Base-by-base conservation (phyloP, 2,113 vertebrate species). In the Geothlypis trichas region DNA sequence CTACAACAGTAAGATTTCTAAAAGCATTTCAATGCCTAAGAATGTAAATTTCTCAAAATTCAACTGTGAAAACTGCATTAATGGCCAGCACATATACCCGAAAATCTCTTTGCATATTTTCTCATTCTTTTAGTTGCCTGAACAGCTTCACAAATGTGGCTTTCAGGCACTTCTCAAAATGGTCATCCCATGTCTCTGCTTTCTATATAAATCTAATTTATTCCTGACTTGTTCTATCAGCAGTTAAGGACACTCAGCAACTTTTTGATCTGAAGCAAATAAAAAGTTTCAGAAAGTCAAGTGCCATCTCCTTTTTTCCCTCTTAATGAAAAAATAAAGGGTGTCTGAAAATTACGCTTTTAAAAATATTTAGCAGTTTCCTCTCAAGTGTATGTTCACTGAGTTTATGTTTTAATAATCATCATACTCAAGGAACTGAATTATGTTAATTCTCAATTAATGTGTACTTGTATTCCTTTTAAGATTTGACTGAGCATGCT, bases 371-470 rank as follows among this genome's bases (percentile, higher is more conserved):
- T 94, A 86, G 93, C 90, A 87, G 68, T 76, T 91, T 82, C 67
- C 37, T 93, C 67, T 89, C 82, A 83, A 94, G 63, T 67, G 46
- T 51, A 77, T 80, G 74, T 83, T 96, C 54, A 58, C 33, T 54
- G 89, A 84, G 28, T 89, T 93, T 87, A 73, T 89, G 71, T 83
- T 95, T 90, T 96, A 96, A 97, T 91, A 90, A 87, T 89, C 67
- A 87, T 44, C 78, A 90, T 22, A 82, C 75, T 95, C 78, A 88
- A 86, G 87, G 75, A 97, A 93, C 12, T 76, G 71, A 96, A 96
- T 96, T 96, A 97, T 95, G 95, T 85, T 95, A 94, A 96, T 97
- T 96, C 91, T 94, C 96, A 96, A 97, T 96, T 95, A 94, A 97
- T 93, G 87, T 84, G 84, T 93, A 93, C 93, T 91, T 88, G 90